phyloP scores from a whole-genome alignment of 2,888 invertebrate species.

The Eilema griseolum region DNA sequence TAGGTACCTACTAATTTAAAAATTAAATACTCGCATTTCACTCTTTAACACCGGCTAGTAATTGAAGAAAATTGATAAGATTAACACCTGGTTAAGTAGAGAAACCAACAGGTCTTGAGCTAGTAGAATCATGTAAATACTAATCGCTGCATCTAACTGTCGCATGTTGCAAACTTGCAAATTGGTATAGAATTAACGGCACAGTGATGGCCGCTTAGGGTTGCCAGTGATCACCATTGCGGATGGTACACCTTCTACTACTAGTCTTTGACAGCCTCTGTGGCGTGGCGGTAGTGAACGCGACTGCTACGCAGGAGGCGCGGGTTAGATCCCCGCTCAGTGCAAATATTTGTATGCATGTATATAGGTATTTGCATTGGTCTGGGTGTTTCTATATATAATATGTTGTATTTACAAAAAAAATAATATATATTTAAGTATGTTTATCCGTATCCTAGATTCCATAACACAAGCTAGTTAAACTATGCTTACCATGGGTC shows the following conservation, averaged over 20 bases:
- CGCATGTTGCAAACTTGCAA: conserved; percentile 55
- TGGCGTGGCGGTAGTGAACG: too few relatives aligned
- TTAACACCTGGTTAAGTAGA: conserved; percentile 15
- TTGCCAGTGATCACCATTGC: neutral
- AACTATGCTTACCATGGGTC: too few relatives aligned
- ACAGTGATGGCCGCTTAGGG: conserved; percentile 30
- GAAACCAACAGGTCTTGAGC: conserved; percentile 11
- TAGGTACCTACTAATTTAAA: neutral
- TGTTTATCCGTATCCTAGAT: too few relatives aligned
- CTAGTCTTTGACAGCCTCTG: too few relatives aligned
- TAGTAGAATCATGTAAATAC: conserved; percentile 27
- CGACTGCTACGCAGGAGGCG: too few relatives aligned
- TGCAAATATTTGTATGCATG: too few relatives aligned
- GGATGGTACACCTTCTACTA: neutral
- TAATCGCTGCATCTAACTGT: conserved; percentile 36
- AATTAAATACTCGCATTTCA: neutral
- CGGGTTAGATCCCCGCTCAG: too few relatives aligned
- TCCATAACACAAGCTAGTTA: too few relatives aligned
- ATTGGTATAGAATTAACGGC: conserved; percentile 57
- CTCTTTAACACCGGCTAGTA: neutral
- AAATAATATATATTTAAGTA: too few relatives aligned
- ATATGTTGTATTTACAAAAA: too few relatives aligned
- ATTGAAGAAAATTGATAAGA: conserved; percentile 1
- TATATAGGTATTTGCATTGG: too few relatives aligned
- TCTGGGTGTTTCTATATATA: too few relatives aligned